Base-by-base conservation (phyloP, 2,113 vertebrate genomes). In the Anguilla rostrata region DNA sequence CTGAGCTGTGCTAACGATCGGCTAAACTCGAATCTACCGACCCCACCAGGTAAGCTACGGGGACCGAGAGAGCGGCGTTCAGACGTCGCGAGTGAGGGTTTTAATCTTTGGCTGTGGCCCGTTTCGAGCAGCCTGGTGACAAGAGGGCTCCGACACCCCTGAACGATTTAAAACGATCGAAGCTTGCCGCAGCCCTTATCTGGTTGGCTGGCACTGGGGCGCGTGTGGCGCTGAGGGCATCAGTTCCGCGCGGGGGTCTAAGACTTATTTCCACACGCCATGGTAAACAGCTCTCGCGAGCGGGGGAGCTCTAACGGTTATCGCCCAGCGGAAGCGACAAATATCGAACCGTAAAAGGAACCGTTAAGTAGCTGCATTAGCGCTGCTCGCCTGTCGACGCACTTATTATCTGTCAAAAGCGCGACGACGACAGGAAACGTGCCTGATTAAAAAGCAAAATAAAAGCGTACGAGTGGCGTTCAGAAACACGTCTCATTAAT, bases 261-360 rank as follows among this genome's bases (percentile, higher is more conserved):
- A 85, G 84, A n/a, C 71, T 71, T 7, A 34, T 46, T 79, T 79
- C 46, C 34, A 34, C 63, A 34, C 34, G 34, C 34, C 34, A 34
- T 1, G 34, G 34, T 34, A 1, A 34, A 34, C 34, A 20, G 22
- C 82, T 46, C 29, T 57, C 88, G 81, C 90, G 84, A 89, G 90
- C 86, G 84, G 79, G 71, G 86, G 83, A n/a, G 88, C 87, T 86
- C 83, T 75, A 88, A 87, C 83, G 46, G 90, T 90, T 79, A 90
- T 81, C 78, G 26, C 56, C 86, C 34, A 84, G 71, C 78, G 34
- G 34, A 34, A 34, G 34, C 34, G 34, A 1, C 34, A 34, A 34
- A 34, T 34, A 34, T 34, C 34, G 34, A 34, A 34, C 34, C 34
- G 34, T 34, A 34, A 87, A 83, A 87, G 18, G 14, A 56, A 78